Conservation (phyloP, 2,888 invertebrate species). For the Sicus ferrugineus region DNA sequence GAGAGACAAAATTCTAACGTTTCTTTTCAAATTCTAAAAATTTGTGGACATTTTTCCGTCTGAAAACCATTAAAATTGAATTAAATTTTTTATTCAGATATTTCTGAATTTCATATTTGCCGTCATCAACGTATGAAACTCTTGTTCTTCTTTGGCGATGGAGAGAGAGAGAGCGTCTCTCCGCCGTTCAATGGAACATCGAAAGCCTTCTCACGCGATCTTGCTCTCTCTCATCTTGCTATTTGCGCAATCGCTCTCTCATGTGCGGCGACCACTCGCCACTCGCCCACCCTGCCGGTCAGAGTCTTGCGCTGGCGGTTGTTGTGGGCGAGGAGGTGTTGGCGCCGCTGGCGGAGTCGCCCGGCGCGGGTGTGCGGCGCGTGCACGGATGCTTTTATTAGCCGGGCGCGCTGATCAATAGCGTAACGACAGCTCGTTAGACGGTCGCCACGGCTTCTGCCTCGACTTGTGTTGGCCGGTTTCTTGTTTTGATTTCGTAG, state of each 20-base stretch:
- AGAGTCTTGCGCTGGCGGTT: background rate
- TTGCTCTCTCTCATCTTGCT: constrained; percentile 20
- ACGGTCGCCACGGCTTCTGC: constrained; percentile 20
- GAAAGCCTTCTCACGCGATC: background rate
- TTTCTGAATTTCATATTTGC: too few relatives aligned
- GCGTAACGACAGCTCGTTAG: constrained; percentile 27
- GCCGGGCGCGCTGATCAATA: constrained; percentile 26
- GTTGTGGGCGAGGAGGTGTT: constrained; percentile 4
- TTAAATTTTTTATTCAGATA: too few relatives aligned
- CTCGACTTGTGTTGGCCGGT: background rate
- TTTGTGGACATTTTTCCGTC: too few relatives aligned
- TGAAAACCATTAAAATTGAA: too few relatives aligned
- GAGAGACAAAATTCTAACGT: too few relatives aligned
- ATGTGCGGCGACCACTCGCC: background rate
- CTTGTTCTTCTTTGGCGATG: too few relatives aligned
- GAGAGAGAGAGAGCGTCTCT: too few relatives aligned
- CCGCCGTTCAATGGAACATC: background rate
- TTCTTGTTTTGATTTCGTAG: background rate
- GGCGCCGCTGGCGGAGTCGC: constrained; percentile 30
- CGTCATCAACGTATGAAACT: too few relatives aligned
- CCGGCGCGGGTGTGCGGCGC: background rate
- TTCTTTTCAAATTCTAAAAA: too few relatives aligned
- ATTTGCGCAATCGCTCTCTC: background rate
- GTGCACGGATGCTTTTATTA: too few relatives aligned
- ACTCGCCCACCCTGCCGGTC: background rate